Evolutionary conservation across 2,888 invertebrate species (phyloP), one percentile per base, ranked within the genome.

Genomic region (Ennomos fuscantarius): DNA sequence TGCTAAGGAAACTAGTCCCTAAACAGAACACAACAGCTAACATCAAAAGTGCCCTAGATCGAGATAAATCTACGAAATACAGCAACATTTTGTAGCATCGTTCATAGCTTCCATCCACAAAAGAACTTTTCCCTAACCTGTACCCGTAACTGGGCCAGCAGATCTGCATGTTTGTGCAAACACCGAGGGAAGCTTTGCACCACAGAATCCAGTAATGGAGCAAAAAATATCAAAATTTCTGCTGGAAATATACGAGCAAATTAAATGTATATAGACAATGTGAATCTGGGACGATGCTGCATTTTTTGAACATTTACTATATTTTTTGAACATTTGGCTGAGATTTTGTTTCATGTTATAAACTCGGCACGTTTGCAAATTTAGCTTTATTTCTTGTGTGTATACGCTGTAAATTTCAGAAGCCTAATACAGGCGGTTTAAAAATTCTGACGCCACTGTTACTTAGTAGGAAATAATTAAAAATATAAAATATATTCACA

Each of bases 111-210:
- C n/a, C n/a, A n/a, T 31, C 9, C 34, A 8, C 11, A 43, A 33
- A 51, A 52, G 34, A 47, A 15, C 52, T 61, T 50, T 52, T 13
- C 8, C 42, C 42, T 13, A 41, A 41, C 32, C 62, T 43, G 65
- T 68, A 63, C 62, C 42, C 46, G 65, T 62, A 68, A 68, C 68
- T 68, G 37, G 68, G 63, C 52, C 65, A 68, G 60, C 59, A 62
- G 68, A 68, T 68, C 68, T 68, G 68, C 63, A 68, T 68, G 68
- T 65, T 68, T 65, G 67, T 60, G 63, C 63, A 68, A 68, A 65
- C 65, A 68, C 51, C 58, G 61, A 59, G 57, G 52, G 52, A 42
- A 53, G 58, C 53, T 59, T 53, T 46, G 53, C 49, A 45, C 68
- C 68, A 63, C 66, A 63, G 56, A 65, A 60, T 62, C 60, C 56